These are phyloP conservation scores for Periophthalmus modestus DNA, from an alignment of 2,113 vertebrate genomes.

Conservation along the genomic window DNA sequence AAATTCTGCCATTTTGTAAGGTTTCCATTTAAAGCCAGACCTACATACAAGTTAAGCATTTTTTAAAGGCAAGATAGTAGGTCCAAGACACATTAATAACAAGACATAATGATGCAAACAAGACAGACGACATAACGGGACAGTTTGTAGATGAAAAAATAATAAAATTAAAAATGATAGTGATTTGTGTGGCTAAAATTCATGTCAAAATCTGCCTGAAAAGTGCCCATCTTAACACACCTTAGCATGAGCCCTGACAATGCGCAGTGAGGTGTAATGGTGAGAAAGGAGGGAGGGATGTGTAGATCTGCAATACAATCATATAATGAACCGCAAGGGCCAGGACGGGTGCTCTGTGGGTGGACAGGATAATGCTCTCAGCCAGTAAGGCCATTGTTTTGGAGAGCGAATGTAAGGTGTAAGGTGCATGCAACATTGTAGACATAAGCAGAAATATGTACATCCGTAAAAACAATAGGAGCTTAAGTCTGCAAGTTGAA, in stretches of 20 bases:
- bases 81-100: too few relatives aligned
- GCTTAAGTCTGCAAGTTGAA: background rate
- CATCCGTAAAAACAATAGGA: background rate
- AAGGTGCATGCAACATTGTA: background rate
- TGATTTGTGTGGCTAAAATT: too few relatives aligned
- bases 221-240: constrained; percentile 1
- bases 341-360: background rate
- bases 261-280: constrained; percentile 45
- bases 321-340: constrained; percentile 34
- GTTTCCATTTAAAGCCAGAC: too few relatives aligned
- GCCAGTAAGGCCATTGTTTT: background rate
- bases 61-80: too few relatives aligned
- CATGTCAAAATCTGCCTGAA: too few relatives aligned
- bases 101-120: too few relatives aligned
- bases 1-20: too few relatives aligned
- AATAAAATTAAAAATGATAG: too few relatives aligned
- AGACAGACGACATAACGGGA: too few relatives aligned
- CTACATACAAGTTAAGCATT: too few relatives aligned
- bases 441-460: background rate
- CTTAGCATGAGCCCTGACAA: constrained; percentile 35
- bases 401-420: constrained; percentile 1
- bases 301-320: constrained; percentile 60
- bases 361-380: background rate
- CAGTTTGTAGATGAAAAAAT: too few relatives aligned
- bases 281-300: constrained; percentile 50